Evolutionary conservation across 2,888 invertebrate species (phyloP), one percentile per base, ranked within the genome.

Genomic region (Apomyelois bistriatella): DNA sequence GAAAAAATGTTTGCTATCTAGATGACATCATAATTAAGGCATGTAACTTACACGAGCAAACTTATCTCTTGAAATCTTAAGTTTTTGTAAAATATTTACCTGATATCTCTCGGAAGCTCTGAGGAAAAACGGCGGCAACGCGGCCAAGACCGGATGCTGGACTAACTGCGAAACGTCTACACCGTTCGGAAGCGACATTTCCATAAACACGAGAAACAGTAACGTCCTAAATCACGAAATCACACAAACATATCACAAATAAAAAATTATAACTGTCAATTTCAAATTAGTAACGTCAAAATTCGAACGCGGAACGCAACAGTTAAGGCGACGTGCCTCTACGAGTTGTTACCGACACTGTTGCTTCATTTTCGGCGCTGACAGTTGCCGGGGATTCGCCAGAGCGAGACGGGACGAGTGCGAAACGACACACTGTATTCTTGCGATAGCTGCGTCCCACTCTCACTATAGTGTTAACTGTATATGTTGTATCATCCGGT

Each of bases 81-180:
- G 46, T 5, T 15, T 30, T 32, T 10, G 10, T 36, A 42, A 46
- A 59, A 59, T 60, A 61, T 68, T 68, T 76, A 91, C 91, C 90
- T 98, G 98, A 85, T 98, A 98, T 72, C 98, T 93, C 80, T 98
- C 98, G 16, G 95, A 95, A 55, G 97, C 96, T 65, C 97, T 92
- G 56, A 97, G 87, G 83, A 97, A 97, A 85, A 97, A 96, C n/a
- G 96, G 96, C 47, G 97, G 97, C 69, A 95, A 80, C 0, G 95
- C 95, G 35, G 95, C 95, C 77, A 97, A 78, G 57, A 96, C 96
- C 38, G 95, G 95, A 80, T 96, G 96, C 68, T 96, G 96, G 92
- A 96, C 96, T 74, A 96, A 83, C 76, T 95, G 94, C 57, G 95
- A 94, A 85, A 97, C 96, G 86, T 97, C 96, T 65, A 96, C 95